Conservation (phyloP, 2,888 invertebrate species). For the Harpagoxenus sublaevis region DNA sequence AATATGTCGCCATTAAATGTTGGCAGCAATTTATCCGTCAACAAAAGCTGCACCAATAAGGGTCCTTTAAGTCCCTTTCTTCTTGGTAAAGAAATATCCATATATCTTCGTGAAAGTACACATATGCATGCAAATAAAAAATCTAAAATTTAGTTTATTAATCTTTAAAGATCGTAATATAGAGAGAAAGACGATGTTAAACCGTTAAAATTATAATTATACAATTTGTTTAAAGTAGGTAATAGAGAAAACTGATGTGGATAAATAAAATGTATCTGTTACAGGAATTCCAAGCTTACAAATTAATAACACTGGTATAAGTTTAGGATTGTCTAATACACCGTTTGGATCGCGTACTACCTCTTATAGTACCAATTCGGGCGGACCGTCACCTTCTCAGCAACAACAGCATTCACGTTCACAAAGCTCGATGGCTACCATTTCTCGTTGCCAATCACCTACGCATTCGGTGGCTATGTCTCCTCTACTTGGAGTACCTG, state of each 20-base stretch:
- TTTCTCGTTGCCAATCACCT: slow-evolving; percentile 86
- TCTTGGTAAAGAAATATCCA: slow-evolving; percentile 76
- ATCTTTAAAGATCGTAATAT: not conserved
- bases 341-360: slow-evolving; percentile 82
- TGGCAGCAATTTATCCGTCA: slow-evolving; percentile 76
- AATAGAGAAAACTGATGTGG: not conserved
- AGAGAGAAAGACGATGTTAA: not conserved
- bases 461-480: slow-evolving; percentile 82
- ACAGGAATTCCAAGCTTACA: slow-evolving; percentile 79
- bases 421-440: slow-evolving; percentile 87
- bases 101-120: not conserved
- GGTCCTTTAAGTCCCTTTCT: slow-evolving; percentile 81
- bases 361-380: slow-evolving; percentile 82
- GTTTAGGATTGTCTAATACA: slow-evolving; percentile 74
- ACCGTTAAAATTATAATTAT: not conserved
- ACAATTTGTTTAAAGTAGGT: not conserved
- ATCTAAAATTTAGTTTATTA: not conserved
- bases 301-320: slow-evolving; percentile 73
- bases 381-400: slow-evolving; percentile 80
- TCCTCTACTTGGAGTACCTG: slow-evolving; percentile 76
- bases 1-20: slow-evolving; percentile 78
- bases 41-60: slow-evolving; percentile 79
- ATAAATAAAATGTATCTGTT: not conserved
- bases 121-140: not conserved
- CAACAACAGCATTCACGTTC: slow-evolving; percentile 85